These are phyloP conservation scores for Crypturellus tataupa DNA, from an alignment of 2,797 vertebrate species.

Conservation along the genomic window DNA sequence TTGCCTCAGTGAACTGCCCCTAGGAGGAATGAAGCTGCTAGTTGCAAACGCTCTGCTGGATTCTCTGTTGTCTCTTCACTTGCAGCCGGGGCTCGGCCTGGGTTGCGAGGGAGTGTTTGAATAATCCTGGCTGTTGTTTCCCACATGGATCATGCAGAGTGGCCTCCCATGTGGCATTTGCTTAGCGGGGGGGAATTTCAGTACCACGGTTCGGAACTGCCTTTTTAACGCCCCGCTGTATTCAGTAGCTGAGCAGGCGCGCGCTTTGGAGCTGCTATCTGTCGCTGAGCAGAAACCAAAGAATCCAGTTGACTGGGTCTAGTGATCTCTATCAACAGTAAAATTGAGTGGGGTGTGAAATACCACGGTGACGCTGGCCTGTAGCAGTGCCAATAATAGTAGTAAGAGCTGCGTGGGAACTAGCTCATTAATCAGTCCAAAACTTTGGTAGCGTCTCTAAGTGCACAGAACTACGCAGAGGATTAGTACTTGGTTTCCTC, in stretches of 20 bases:
- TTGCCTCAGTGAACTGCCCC: background rate
- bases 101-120: background rate
- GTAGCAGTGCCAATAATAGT: background rate
- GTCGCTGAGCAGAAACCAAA: background rate
- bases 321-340: background rate
- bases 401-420: background rate
- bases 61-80: background rate
- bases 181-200: background rate
- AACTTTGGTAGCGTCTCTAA: background rate
- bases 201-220: background rate
- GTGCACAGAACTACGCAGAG: too few species aligned
- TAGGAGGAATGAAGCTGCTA: background rate
- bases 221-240: background rate
- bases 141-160: background rate
- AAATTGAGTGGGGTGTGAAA: background rate
- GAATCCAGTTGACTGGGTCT: background rate
- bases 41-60: background rate
- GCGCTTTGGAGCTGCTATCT: background rate
- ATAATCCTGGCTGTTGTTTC: background rate
- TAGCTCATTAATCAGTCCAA: background rate
- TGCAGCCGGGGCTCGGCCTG: background rate
- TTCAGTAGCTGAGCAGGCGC: background rate
- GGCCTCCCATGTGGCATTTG: background rate
- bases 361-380: background rate
- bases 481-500: background rate